Evolutionary conservation across 1,140 invertebrate species (phyloP), one percentile per base, ranked within the genome.

Genomic region (Asobara japonica): DNA sequence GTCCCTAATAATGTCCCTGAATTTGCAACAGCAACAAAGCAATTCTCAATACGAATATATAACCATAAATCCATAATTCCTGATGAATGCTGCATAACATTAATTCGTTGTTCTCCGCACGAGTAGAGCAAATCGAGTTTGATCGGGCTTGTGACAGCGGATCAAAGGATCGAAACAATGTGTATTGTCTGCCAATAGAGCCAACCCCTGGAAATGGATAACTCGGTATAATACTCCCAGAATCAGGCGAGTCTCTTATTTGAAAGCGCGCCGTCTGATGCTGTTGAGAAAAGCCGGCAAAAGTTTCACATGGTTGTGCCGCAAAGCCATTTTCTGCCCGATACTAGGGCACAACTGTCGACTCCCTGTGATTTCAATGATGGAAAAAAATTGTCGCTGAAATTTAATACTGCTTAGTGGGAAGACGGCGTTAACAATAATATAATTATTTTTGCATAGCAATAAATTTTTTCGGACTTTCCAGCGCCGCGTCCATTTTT

Each of bases 61-160:
- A 56, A 27, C 8, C 41, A n/a, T 5, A n/a, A 45, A 18, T 22
- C 51, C 22, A 10, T 20, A 56, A 27, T 22, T 20, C 22, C 66
- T 65, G 31, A 68, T 62, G 31, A 25, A 45, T 67, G 30, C 31
- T 13, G 11, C 64, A 20, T 30, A 25, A 20, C 29, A 29, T 48
- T 65, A 74, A 69, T 69, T 69, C 72, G 41, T 65, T 65, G 45
- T 67, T 67, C 33, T 27, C 16, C 62, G 38, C 61, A 38, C 41
- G 56, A 41, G 36, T 68, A 48, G 66, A 38, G 66, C 71, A 67
- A 75, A 75, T 75, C 71, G 71, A 72, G 70, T 72, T 75, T 75
- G 33, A 72, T 65, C 70, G 51, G 45, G 61, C 62, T 72, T 51
- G 56, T 70, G 61, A 73, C 8, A 64, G 41, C 48, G 45, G 65